Evolutionary conservation across 1,140 invertebrate genomes (phyloP).

Genomic region (Tenebrio molitor): DNA sequence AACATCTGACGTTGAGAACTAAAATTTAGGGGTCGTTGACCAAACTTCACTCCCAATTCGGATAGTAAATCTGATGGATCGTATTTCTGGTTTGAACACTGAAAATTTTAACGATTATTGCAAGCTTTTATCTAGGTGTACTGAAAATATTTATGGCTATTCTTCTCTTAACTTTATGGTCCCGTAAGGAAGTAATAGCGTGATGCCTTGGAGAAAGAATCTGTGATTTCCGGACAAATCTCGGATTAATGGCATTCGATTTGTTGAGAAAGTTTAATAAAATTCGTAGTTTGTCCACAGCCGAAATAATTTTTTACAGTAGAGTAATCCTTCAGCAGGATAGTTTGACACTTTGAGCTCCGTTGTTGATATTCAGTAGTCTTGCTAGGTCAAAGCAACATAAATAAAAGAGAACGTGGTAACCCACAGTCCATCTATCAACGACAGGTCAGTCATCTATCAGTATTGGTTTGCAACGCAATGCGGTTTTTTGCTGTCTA

Average conservation of each 20-base stretch:
- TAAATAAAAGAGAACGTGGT: background rate
- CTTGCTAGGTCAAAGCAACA: background rate
- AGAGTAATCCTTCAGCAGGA: too few relatives aligned
- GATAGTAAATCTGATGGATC: slow-evolving; percentile 14
- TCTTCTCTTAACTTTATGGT: slow-evolving; percentile 4
- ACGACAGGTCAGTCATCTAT: slow-evolving; percentile 8
- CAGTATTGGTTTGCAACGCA: background rate
- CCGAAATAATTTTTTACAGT: too few relatives aligned
- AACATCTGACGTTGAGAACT: background rate
- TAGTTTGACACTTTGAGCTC: too few relatives aligned
- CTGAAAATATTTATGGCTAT: background rate
- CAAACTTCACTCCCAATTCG: slow-evolving; percentile 18
- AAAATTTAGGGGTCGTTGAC: slow-evolving; percentile 28
- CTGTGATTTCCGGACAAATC: too few relatives aligned
- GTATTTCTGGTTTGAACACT: slow-evolving; percentile 5
- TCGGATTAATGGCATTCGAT: too few relatives aligned
- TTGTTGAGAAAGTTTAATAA: too few relatives aligned
- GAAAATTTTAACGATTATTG: slow-evolving; percentile 31
- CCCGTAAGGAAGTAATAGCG: background rate
- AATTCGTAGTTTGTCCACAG: too few relatives aligned
- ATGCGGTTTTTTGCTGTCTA: too few relatives aligned
- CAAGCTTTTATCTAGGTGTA: slow-evolving; percentile 17
- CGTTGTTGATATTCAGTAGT: slow-evolving; percentile 12
- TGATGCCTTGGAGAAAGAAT: too few relatives aligned
- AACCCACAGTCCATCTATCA: slow-evolving; percentile 23